These are phyloP conservation scores for Ginglymostoma cirratum DNA, from an alignment of 2,113 vertebrate species.

Conservation along the genomic window DNA sequence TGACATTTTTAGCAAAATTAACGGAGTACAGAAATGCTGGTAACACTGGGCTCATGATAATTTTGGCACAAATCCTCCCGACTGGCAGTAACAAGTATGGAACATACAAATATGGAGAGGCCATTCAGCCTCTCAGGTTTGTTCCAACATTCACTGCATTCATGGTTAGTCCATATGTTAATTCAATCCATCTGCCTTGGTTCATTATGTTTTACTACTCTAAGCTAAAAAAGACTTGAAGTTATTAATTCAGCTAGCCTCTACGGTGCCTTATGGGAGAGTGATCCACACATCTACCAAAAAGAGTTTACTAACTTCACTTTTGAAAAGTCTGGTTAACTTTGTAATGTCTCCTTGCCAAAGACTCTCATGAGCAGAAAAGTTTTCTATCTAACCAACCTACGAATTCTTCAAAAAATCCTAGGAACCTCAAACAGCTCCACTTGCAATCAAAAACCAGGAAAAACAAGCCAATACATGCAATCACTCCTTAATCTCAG, in stretches of 20 bases:
- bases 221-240: neutral
- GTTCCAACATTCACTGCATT: neutral
- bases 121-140: neutral
- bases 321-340: neutral
- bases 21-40: neutral
- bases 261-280: neutral
- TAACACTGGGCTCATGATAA: neutral
- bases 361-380: neutral
- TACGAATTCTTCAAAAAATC: neutral
- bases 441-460: neutral
- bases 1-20: neutral
- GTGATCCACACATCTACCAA: neutral
- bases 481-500: neutral
- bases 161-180: neutral
- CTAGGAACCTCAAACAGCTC: neutral
- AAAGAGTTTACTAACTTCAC: neutral
- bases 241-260: neutral
- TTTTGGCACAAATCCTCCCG: neutral
- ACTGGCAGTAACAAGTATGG: neutral
- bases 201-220: neutral
- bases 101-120: neutral
- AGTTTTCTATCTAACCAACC: neutral
- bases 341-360: neutral
- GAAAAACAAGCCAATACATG: too few relatives aligned
- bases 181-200: neutral